Evolutionary conservation across 2,888 invertebrate genomes (phyloP).

Genomic region (Tetranychus truncatus): DNA sequence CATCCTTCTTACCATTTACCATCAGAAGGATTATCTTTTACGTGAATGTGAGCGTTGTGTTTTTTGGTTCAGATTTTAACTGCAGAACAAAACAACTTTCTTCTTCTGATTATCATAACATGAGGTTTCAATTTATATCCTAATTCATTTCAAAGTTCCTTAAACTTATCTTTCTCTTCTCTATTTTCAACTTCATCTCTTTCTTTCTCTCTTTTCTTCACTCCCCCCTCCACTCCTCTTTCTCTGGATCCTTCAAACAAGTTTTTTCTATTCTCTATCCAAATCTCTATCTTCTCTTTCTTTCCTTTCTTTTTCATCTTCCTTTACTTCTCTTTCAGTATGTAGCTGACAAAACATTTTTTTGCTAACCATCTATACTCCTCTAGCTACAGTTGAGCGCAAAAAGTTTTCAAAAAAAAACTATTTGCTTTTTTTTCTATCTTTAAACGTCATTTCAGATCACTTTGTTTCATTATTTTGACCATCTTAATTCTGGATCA

Average conservation of each 20-base stretch:
- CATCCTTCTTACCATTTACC: not conserved
- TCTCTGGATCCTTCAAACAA: not conserved
- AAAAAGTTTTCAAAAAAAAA: not conserved
- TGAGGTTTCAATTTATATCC: not conserved
- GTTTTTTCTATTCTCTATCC: not conserved
- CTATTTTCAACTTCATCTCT: not conserved
- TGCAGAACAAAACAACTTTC: not conserved
- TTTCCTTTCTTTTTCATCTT: not conserved
- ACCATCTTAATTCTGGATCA: not conserved
- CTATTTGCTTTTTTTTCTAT: not conserved
- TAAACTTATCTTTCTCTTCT: not conserved
- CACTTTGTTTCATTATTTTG: not conserved
- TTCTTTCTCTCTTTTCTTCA: not conserved
- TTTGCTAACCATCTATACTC: not conserved
- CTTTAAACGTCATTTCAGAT: not conserved
- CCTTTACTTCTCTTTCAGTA: not conserved
- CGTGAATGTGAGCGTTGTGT: not conserved
- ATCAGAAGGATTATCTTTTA: not conserved
- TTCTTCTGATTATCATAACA: not conserved
- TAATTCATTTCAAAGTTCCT: not conserved
- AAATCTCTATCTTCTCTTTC: not conserved
- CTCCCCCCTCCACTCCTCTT: not conserved
- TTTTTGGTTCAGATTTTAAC: not conserved
- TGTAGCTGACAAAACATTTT: not conserved
- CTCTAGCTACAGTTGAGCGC: not conserved